Base-by-base conservation (phyloP, 2,888 invertebrate genomes). In the Agrochola litura region DNA sequence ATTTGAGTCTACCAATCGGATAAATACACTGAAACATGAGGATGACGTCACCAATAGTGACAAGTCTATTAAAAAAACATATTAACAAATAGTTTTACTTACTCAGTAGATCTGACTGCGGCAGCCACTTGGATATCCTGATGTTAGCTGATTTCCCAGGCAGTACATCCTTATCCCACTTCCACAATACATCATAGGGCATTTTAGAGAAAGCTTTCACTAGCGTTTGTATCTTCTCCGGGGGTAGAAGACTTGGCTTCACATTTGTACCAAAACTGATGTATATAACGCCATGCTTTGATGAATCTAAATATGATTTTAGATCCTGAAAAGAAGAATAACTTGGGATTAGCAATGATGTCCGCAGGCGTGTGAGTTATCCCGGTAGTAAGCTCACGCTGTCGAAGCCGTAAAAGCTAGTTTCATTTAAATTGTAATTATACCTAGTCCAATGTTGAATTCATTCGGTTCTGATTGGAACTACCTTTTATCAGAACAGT, bases 241-340 rank as follows among this genome's bases (percentile, higher is more conserved):
- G 82, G 0, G 95, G 92, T 60, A 97, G 82, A 1, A 87, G 64
- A 6, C 91, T 89, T 0, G 94, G 92, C 4, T 91, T 86, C 1
- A 95, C 91, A 54, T 95, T 95, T 1, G 96, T 93, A 0, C 96
- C 97, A 74, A 96, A 93, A 82, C 96, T 97, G 64, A 97, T 91
- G 78, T 95, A 96, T 2, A 97, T 92, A 0, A 96, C 95, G 0
- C 96, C 97, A n/a, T 94, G 84, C 56, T 91, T 90, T 0, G 96
- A 94, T 2, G 92, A 91, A 60, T 95, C 93, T 2, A 96, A 80
- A 78, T 91, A 95, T 9, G 83, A 73, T 77, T 95, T 88, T 0
- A 96, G 84, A 12, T 95, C 94, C 95, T 95, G 77, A 37, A 67
- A 67, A 58, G 6, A 70, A 68, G 12, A 12, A n/a, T 9, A 4